phyloP scores from a whole-genome alignment of 2,797 vertebrate species.

The Rallus crepitans region DNA sequence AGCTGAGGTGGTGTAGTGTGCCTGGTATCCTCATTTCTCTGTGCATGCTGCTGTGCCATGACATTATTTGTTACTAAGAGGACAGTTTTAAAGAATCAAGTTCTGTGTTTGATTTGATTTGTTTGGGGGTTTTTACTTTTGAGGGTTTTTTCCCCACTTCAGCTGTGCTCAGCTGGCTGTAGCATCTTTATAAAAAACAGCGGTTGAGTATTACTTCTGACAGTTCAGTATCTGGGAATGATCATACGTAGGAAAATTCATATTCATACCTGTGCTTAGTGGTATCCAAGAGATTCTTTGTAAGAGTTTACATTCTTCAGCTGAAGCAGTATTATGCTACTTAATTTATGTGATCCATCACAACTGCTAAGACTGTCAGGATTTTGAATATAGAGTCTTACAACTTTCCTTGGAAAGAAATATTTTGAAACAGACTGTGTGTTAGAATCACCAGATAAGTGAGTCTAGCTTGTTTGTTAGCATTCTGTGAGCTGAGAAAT shows the following conservation, averaged over 20 bases:
- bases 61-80: background rate
- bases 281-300: background rate
- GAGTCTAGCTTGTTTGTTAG: background rate
- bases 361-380: background rate
- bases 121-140: background rate
- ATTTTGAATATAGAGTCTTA: background rate
- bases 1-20: background rate
- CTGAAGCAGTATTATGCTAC: background rate
- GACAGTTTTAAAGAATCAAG: background rate
- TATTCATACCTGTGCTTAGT: background rate
- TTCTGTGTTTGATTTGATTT: background rate
- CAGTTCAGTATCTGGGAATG: background rate
- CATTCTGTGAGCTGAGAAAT: background rate
- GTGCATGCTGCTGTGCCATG: background rate
- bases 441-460: background rate
- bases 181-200: background rate
- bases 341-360: background rate
- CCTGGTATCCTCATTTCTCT: background rate
- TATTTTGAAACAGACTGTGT: background rate
- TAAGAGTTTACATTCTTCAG: background rate
- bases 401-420: background rate
- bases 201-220: background rate
- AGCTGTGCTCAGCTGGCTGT: background rate
- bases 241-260: background rate
- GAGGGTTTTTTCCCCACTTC: fast-evolving